Conservation (phyloP, 2,797 vertebrate species). For the Pangasius mekongensis region DNA sequence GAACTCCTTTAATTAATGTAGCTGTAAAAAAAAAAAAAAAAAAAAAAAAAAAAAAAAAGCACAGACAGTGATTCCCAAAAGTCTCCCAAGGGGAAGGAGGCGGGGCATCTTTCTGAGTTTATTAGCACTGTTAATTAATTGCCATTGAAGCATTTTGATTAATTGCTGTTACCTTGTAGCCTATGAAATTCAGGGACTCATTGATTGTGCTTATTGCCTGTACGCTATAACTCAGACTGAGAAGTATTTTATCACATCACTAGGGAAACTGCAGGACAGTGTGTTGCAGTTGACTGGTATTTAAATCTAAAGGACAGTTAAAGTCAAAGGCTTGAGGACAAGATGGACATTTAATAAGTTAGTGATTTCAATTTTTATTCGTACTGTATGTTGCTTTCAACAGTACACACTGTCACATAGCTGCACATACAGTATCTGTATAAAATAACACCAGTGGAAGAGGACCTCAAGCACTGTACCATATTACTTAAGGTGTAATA, state of each 20-base stretch:
- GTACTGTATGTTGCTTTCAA: background rate
- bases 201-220: conserved; percentile 68
- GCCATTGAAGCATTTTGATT: conserved; percentile 72
- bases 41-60: background rate
- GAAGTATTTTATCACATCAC: conserved; percentile 69
- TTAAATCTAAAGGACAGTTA: conserved; percentile 3
- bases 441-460: background rate
- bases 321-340: background rate
- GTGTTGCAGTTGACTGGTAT: background rate
- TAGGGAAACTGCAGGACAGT: conserved; percentile 29
- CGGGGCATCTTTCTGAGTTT: conserved; percentile 66
- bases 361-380: background rate
- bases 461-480: background rate
- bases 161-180: conserved; percentile 57
- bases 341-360: background rate
- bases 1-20: conserved; percentile 74
- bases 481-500: conserved; percentile 30
- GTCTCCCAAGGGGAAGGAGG: conserved; percentile 62
- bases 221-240: conserved; percentile 65
- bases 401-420: background rate
- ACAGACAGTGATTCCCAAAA: conserved; percentile 64
- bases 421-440: background rate
- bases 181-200: conserved; percentile 66
- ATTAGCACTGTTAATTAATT: conserved; percentile 78
- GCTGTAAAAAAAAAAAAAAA: conserved; percentile 64